A percentile compares a stretch with the other conserved stretches of the same genome.
phyloP scores from a whole-genome alignment of 2,797 vertebrate species.

The Halcyon smyrnensis region DNA sequence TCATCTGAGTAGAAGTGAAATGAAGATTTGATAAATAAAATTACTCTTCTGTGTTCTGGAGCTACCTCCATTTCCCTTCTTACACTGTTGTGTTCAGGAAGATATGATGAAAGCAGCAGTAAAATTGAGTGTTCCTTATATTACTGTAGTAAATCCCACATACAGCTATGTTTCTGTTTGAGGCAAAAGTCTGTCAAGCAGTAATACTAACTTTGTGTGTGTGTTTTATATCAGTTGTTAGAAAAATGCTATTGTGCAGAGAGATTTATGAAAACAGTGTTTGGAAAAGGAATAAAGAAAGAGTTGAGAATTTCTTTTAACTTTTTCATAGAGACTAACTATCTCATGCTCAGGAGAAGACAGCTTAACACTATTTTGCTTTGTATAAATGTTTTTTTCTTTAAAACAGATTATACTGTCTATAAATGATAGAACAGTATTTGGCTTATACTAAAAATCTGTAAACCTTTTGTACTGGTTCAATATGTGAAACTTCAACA shows the following conservation, averaged over 20 bases:
- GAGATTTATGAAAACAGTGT: not conserved
- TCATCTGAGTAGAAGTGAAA: not conserved
- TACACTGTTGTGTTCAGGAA: not conserved
- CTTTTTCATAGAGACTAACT: not conserved
- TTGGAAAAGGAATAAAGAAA: not conserved
- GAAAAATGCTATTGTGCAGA: not conserved
- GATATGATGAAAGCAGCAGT: not conserved
- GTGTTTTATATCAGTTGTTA: not conserved
- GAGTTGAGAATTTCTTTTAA: not conserved
- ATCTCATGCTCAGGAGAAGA: not conserved
- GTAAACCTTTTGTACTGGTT: not conserved
- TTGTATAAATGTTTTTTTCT: not conserved
- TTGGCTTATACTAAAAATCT: fast-evolving
- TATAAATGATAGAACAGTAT: not conserved
- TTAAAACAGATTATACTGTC: not conserved
- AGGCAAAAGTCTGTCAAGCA: not conserved
- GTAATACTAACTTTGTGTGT: not conserved
- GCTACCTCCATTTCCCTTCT: not conserved
- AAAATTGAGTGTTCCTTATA: not conserved
- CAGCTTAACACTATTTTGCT: not conserved
- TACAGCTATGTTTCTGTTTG: not conserved
- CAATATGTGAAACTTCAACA: not conserved
- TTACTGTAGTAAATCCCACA: not conserved
- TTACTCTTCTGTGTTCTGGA: not conserved
- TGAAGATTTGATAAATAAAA: not conserved